Percentiles rank a stretch among this genome's conserved stretches.
These are phyloP conservation scores for Pleuronectes platessa DNA, from an alignment of 2,113 vertebrate species.

Conservation along the genomic window DNA sequence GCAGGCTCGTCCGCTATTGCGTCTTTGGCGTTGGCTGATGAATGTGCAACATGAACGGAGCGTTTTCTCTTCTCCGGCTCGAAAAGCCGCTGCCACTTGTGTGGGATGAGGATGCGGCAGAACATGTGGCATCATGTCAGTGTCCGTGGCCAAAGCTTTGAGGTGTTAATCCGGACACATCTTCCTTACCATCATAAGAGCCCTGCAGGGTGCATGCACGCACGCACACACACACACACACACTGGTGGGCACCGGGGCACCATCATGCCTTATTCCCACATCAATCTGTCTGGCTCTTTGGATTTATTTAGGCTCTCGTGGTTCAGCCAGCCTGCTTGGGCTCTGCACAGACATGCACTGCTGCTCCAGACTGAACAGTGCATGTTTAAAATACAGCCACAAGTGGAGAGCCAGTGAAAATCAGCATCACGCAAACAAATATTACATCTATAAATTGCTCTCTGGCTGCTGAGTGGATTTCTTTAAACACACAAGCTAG, in stretches of 20 bases:
- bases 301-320: conserved; percentile 15
- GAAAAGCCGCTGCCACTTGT: conserved; percentile 37
- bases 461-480: conserved; percentile 62
- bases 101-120: conserved; percentile 24
- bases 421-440: conserved; percentile 9
- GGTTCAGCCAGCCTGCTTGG: conserved; percentile 25
- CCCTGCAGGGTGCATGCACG: not conserved
- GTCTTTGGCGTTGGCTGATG: not conserved
- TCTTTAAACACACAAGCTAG: conserved; percentile 27
- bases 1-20: conserved; percentile 25
- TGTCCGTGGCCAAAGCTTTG: conserved; percentile 11
- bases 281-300: conserved; percentile 4
- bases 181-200: conserved; percentile 4
- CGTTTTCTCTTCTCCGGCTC: not conserved
- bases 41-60: no score
- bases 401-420: conserved; percentile 35
- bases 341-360: conserved; percentile 21
- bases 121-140: conserved; percentile 32
- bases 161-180: conserved; percentile 45
- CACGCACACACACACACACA: no score
- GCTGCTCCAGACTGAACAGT: not conserved
- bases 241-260: not conserved
- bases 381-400: conserved; percentile 45
- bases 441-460: conserved; percentile 58
- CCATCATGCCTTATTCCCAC: not conserved